These are phyloP conservation scores for Tribolium madens DNA, from an alignment of 1,140 invertebrate genomes.

Conservation along the genomic window DNA sequence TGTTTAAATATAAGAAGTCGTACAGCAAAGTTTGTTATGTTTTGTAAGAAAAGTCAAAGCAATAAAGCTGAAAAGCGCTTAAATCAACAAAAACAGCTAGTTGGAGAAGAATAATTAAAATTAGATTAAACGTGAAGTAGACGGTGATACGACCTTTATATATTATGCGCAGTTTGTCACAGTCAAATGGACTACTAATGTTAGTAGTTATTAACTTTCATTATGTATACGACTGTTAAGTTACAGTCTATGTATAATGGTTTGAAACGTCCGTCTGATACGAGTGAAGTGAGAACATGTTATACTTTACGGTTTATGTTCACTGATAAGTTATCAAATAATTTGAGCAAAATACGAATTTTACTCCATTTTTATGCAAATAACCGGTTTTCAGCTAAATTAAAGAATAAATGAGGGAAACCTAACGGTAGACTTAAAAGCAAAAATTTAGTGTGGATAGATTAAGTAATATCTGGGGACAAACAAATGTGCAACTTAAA, in stretches of 20 bases:
- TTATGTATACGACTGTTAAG: slow-evolving; percentile 34
- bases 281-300: not conserved
- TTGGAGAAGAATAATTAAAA: slow-evolving; percentile 34
- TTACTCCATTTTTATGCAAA: slow-evolving; percentile 43
- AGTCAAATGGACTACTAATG: slow-evolving; percentile 38
- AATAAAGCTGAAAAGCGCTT: slow-evolving; percentile 3
- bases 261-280: slow-evolving; percentile 3
- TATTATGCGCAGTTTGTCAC: slow-evolving; percentile 24
- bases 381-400: slow-evolving; percentile 22
- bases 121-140: slow-evolving; percentile 26
- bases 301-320: not conserved
- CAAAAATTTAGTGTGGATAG: slow-evolving; percentile 25
- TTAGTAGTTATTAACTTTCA: slow-evolving; percentile 36
- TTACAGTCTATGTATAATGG: slow-evolving; percentile 2
- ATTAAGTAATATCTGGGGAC: slow-evolving; percentile 20
- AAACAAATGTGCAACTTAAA: too few relatives aligned
- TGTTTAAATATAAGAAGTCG: slow-evolving; percentile 1
- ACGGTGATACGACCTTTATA: slow-evolving; percentile 15
- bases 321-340: slow-evolving; percentile 1
- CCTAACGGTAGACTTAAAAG: slow-evolving; percentile 4
- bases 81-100: slow-evolving; percentile 20
- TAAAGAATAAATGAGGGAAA: slow-evolving; percentile 39
- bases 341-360: slow-evolving; percentile 19
- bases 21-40: not conserved
- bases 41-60: not conserved